phyloP scores from a whole-genome alignment of 2,888 invertebrate genomes.

The Leptopilina myrica region DNA sequence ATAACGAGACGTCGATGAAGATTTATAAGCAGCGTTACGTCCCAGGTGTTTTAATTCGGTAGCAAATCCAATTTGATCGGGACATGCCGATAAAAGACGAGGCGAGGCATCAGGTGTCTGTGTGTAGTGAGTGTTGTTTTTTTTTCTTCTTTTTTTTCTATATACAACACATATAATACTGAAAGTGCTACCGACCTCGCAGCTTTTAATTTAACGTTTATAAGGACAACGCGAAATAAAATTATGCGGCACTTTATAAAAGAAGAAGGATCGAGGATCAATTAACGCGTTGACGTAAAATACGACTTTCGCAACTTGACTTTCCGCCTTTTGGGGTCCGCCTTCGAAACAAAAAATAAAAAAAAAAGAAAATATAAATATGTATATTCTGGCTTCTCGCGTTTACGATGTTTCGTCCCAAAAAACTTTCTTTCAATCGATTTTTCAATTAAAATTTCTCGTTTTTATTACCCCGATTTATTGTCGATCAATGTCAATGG shows the following conservation, averaged over 20 bases:
- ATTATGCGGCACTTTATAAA: slow-evolving; percentile 49
- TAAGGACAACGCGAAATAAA: slow-evolving; percentile 51
- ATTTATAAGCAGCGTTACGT: slow-evolving; percentile 60
- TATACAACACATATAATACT: not conserved
- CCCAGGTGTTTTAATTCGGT: slow-evolving; percentile 68
- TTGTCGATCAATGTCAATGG: slow-evolving; percentile 38
- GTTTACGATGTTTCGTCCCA: slow-evolving; percentile 30
- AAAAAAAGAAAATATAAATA: no score
- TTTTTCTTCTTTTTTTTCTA: slow-evolving; percentile 17
- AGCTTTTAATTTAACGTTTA: slow-evolving; percentile 31
- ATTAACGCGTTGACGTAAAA: slow-evolving; percentile 62
- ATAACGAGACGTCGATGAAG: slow-evolving; percentile 45
- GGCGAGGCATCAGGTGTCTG: slow-evolving; percentile 13
- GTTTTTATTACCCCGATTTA: slow-evolving; percentile 34
- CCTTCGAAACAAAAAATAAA: slow-evolving; percentile 8
- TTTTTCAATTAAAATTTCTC: slow-evolving; percentile 38
- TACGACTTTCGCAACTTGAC: slow-evolving; percentile 52
- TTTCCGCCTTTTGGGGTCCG: slow-evolving; percentile 35
- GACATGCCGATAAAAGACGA: slow-evolving; percentile 60
- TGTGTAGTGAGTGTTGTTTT: slow-evolving; percentile 1
- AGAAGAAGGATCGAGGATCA: slow-evolving; percentile 56
- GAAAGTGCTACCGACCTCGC: slow-evolving; percentile 23
- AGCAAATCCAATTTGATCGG: slow-evolving; percentile 69
- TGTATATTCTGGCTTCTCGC: slow-evolving; percentile 1
- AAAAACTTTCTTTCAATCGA: slow-evolving; percentile 38